Conservation (phyloP, 2,797 vertebrate species). For the Cynodonichthys magdalenae region DNA sequence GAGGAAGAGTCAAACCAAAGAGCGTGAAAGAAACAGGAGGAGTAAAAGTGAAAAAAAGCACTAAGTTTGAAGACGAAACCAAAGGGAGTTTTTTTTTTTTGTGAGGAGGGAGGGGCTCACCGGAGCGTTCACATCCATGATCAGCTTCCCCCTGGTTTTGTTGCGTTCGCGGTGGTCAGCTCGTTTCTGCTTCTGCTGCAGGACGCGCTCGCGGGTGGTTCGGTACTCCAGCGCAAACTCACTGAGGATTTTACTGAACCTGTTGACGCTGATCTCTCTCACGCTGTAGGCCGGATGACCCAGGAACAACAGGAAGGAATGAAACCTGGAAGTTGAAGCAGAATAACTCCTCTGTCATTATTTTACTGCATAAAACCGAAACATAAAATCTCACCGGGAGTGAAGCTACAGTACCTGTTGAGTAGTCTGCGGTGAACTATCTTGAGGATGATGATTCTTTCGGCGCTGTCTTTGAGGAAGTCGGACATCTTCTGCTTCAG, state of each 20-base stretch:
- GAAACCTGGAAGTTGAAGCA: constrained; percentile 81
- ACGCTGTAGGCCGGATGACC: constrained; percentile 89
- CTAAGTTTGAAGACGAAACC: not conserved
- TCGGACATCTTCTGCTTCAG: constrained; percentile 95
- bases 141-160: constrained; percentile 97
- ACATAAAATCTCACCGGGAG: not conserved
- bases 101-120: constrained; percentile 51
- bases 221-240: constrained; percentile 96
- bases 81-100: not conserved
- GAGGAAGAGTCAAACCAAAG: constrained; percentile 47
- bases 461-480: constrained; percentile 93
- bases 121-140: constrained; percentile 88
- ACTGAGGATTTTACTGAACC: constrained; percentile 92
- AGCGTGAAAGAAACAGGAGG: constrained; percentile 26
- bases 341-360: not conserved
- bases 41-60: constrained; percentile 1
- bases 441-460: constrained; percentile 94
- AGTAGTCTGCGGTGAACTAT: constrained; percentile 93
- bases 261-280: constrained; percentile 91
- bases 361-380: not conserved
- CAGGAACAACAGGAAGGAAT: constrained; percentile 92
- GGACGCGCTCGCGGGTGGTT: constrained; percentile 91
- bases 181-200: constrained; percentile 94
- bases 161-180: constrained; percentile 94
- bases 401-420: constrained; percentile 85